Conservation (phyloP, 1,140 invertebrate genomes). For the Drosophila miranda region DNA sequence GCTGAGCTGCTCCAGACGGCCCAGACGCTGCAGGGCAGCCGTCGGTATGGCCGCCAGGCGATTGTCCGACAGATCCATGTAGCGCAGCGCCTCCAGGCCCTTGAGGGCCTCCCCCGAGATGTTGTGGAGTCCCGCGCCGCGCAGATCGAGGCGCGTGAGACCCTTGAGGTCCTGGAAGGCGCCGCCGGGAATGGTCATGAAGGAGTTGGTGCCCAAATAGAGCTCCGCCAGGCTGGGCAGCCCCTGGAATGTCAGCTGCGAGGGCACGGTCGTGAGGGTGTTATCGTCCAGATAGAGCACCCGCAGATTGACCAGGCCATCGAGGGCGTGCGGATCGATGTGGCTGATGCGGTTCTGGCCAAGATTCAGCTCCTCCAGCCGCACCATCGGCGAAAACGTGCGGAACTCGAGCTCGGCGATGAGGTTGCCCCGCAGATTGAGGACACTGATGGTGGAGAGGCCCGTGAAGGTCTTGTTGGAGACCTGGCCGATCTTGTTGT, state of each 20-base stretch:
- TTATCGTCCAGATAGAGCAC: slow-evolving; percentile 94
- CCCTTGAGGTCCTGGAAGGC: slow-evolving; percentile 89
- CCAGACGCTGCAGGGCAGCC: slow-evolving; percentile 87
- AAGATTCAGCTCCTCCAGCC: slow-evolving; percentile 92
- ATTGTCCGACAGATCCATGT: slow-evolving; percentile 91
- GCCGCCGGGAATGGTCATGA: slow-evolving; percentile 88
- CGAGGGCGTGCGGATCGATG: slow-evolving; percentile 90
- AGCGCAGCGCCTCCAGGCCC: slow-evolving; percentile 88
- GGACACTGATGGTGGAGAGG: slow-evolving; percentile 88
- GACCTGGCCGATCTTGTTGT: slow-evolving; percentile 92
- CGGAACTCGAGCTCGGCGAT: slow-evolving; percentile 89
- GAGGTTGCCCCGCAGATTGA: slow-evolving; percentile 92
- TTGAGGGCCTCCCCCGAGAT: slow-evolving; percentile 89
- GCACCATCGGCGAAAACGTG: slow-evolving; percentile 89
- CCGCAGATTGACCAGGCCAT: slow-evolving; percentile 88
- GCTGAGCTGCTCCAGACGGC: slow-evolving; percentile 89
- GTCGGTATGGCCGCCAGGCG: slow-evolving; percentile 89
- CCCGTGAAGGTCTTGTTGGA: slow-evolving; percentile 91
- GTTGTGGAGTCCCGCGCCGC: slow-evolving; percentile 89
- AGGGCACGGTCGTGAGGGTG: slow-evolving; percentile 89
- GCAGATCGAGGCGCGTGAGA: slow-evolving; percentile 90
- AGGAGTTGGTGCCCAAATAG: slow-evolving; percentile 91
- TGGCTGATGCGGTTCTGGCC: slow-evolving; percentile 92
- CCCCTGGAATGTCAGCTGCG: slow-evolving; percentile 86
- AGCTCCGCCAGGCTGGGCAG: slow-evolving; percentile 90